These are phyloP conservation scores for Drosophila kambysellisi DNA, from an alignment of 2,888 invertebrate species.

Conservation along the genomic window DNA sequence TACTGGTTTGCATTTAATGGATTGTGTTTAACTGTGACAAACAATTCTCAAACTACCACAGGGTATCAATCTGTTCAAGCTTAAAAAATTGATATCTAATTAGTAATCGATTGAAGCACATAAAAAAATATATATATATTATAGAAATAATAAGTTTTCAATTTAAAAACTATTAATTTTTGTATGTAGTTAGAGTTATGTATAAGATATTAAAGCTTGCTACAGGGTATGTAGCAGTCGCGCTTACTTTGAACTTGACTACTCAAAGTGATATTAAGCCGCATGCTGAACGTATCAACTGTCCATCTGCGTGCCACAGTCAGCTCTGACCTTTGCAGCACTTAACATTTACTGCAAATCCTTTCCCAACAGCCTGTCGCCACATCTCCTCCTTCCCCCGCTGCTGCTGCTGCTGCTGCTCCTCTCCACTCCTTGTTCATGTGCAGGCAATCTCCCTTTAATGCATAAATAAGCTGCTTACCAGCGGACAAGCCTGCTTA, in stretches of 20 bases:
- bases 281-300: slow-evolving; percentile 30
- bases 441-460: slow-evolving; percentile 15
- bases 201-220: not conserved
- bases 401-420: not conserved
- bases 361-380: slow-evolving; percentile 45
- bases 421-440: not conserved
- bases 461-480: slow-evolving; percentile 53
- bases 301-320: slow-evolving; percentile 41
- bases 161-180: not conserved
- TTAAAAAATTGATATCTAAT: no score
- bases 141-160: not conserved
- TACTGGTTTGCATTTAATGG: not conserved
- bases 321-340: slow-evolving; percentile 46
- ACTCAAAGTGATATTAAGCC: slow-evolving; percentile 11
- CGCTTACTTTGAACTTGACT: not conserved
- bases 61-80: not conserved
- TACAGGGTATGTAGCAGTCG: slow-evolving; percentile 13
- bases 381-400: slow-evolving; percentile 22
- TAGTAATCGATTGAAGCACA: not conserved
- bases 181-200: no score
- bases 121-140: not conserved
- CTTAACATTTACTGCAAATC: slow-evolving; percentile 41
- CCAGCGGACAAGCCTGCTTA: slow-evolving; percentile 3
- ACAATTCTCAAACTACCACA: not conserved
- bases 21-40: not conserved